Base-by-base conservation (phyloP, 2,797 vertebrate genomes). In the Urosaurus nigricauda region DNA sequence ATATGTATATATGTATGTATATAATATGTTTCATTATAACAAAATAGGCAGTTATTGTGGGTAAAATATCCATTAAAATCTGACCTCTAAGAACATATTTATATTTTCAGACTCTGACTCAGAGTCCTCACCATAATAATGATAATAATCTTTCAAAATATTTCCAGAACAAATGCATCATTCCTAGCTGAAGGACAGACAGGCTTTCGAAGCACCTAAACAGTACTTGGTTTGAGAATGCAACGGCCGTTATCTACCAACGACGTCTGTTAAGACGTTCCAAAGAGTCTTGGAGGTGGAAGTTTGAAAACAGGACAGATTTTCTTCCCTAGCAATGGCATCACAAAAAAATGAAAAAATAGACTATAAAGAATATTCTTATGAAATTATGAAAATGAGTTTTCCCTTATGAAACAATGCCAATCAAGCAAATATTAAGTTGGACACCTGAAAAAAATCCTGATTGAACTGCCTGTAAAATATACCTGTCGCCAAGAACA, bases 41-140 rank as follows among this genome's bases (percentile, higher is more conserved):
- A 99, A 99, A 99, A 99, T 99, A 99, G 98, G 98, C 98, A 99
- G 98, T 99, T 98, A 98, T 97, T 97, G 95, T 98, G 98, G 98
- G 98, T 98, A 98, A 98, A 98, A 98, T 98, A 98, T 96, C 97
- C 97, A 97, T 98, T 98, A 98, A 98, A 98, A 98, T 98, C 97
- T 98, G 97, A 94, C 93, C 70, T 94, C 95, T 96, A 97, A 96
- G 94, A 96, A 97, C 94, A 96, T 93, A 96, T 94, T 90, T 94
- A 95, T 95, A 96, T 90, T 95, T 98, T 97, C 97, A 97, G 98
- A 97, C 97, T 98, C 97, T 92, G 90, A 97, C 97, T 97, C 97
- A 93, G 95, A 94, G 89, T 95, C 86, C 86, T 91, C 40, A 91
- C 96, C 94, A 95, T 88, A 93, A 96, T 95, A 96, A 95, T 96